These are phyloP conservation scores for Acanthis flammea DNA, from an alignment of 2,797 vertebrate genomes.

Conservation along the genomic window DNA sequence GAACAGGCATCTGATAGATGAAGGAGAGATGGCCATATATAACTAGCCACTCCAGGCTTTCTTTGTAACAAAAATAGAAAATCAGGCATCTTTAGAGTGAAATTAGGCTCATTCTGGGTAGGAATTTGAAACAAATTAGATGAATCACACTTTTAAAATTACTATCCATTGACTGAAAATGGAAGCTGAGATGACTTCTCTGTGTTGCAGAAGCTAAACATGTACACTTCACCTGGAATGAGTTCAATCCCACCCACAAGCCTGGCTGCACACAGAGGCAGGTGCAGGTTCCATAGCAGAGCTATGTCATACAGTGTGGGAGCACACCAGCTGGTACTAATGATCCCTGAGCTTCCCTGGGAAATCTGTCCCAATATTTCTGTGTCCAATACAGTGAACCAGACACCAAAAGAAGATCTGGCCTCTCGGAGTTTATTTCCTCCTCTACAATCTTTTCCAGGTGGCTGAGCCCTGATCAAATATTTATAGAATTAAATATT, in stretches of 20 bases:
- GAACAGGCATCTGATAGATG: neutral
- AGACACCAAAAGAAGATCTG: neutral
- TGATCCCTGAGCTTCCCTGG: neutral
- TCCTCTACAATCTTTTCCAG: slow-evolving; percentile 28
- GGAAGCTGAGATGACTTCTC: neutral
- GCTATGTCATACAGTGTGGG: neutral
- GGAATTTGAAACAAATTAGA: neutral
- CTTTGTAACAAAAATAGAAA: neutral
- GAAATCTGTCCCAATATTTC: neutral
- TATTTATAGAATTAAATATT: slow-evolving; percentile 51
- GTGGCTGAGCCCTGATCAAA: slow-evolving; percentile 26
- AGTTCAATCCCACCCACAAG: neutral
- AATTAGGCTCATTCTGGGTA: neutral
- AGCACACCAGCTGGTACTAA: neutral
- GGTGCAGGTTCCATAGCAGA: neutral
- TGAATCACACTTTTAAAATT: neutral
- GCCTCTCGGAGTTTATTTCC: slow-evolving; percentile 28
- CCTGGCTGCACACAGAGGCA: neutral
- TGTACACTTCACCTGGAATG: neutral
- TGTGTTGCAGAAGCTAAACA: neutral
- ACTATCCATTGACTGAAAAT: neutral
- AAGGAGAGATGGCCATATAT: neutral
- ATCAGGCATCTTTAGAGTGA: neutral
- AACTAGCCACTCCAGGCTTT: neutral
- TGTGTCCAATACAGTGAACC: neutral